Evolutionary conservation across 2,113 vertebrate species (phyloP).

Genomic region (Phalacrocorax brasilianus): DNA sequence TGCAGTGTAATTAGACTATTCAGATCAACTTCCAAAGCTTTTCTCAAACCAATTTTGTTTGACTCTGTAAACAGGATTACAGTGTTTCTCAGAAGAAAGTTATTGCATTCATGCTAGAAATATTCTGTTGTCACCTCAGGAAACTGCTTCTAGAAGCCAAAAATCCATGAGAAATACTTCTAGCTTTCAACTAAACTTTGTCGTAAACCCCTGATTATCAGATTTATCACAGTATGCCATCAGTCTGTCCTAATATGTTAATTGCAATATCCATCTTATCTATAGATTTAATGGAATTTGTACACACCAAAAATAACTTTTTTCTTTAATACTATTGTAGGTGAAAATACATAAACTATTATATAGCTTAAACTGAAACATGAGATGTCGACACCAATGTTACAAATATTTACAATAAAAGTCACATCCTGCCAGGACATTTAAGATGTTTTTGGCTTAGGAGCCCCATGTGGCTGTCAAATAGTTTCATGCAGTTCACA

Average conservation of each 20-base stretch:
- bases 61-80: not conserved
- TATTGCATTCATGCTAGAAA: not conserved
- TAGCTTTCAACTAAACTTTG: not conserved
- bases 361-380: not conserved
- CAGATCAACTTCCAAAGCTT: not conserved
- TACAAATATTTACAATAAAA: not conserved
- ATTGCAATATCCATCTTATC: not conserved
- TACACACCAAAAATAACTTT: not conserved
- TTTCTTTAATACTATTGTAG: not conserved
- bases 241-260: not conserved
- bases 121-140: not conserved
- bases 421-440: not conserved
- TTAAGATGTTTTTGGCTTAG: not conserved
- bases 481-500: not conserved
- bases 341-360: not conserved
- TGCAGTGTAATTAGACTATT: not conserved
- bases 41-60: not conserved
- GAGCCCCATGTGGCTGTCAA: not conserved
- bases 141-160: not conserved
- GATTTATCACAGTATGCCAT: not conserved
- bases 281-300: not conserved
- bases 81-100: slow-evolving; percentile 9
- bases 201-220: not conserved
- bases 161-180: not conserved
- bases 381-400: not conserved